Percentiles rank a stretch among this genome's conserved stretches.
Evolutionary conservation across 1,140 invertebrate species (phyloP).

Genomic region (Cyrtorhinus lividipennis): DNA sequence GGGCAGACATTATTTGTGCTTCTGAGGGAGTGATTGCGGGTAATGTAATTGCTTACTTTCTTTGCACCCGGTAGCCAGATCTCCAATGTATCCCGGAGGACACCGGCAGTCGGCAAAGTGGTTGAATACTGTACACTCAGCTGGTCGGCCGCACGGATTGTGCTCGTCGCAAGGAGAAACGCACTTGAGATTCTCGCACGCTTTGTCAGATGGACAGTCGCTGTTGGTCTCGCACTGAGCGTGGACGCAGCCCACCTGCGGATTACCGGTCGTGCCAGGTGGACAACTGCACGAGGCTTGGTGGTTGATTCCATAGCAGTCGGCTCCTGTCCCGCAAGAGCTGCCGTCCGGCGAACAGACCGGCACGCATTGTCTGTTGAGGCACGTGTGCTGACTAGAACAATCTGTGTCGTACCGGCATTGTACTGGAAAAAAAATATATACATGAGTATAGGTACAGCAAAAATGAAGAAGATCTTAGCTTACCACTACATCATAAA

Average conservation of each 20-base stretch:
- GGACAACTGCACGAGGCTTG: conserved; percentile 65
- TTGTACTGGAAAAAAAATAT: conserved; percentile 33
- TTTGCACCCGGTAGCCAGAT: conserved; percentile 47
- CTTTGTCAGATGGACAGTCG: conserved; percentile 57
- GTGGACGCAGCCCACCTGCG: conserved; percentile 53
- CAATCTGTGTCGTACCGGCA: conserved; percentile 61
- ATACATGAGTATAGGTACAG: neutral
- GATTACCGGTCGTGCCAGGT: conserved; percentile 65
- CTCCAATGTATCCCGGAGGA: conserved; percentile 56
- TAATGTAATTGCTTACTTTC: conserved; percentile 30
- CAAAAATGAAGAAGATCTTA: neutral
- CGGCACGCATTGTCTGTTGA: conserved; percentile 61
- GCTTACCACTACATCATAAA: too few relatives aligned
- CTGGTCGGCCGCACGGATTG: conserved; percentile 49
- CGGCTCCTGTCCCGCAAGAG: conserved; percentile 53
- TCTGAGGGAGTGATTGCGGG: too few relatives aligned
- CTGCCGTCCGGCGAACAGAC: conserved; percentile 50
- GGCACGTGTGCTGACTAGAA: conserved; percentile 56
- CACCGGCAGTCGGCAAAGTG: conserved; percentile 62
- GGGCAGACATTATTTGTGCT: too few relatives aligned
- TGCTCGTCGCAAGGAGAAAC: conserved; percentile 51
- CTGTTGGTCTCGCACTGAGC: conserved; percentile 58
- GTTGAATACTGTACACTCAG: conserved; percentile 59
- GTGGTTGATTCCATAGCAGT: conserved; percentile 62
- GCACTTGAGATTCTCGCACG: conserved; percentile 67